These are phyloP conservation scores for Atopsyche davidsoni DNA, from an alignment of 1,140 invertebrate species.

Conservation along the genomic window DNA sequence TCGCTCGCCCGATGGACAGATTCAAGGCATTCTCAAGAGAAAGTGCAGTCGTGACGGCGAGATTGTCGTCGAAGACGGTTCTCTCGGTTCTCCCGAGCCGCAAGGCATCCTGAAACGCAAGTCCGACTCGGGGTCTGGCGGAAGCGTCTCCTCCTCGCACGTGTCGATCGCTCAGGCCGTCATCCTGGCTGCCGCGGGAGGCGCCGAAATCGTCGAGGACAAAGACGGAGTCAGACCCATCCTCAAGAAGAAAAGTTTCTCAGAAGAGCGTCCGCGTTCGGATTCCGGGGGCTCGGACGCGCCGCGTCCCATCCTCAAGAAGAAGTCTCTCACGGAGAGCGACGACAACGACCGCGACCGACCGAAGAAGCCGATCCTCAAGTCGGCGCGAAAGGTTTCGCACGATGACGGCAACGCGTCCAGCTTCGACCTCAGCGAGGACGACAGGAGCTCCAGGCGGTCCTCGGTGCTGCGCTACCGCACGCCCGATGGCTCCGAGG, in stretches of 20 bases:
- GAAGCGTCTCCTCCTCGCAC: slow-evolving; percentile 52
- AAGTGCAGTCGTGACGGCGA: slow-evolving; percentile 48
- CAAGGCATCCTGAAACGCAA: slow-evolving; percentile 72
- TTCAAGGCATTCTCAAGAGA: slow-evolving; percentile 46
- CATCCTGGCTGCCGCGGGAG: slow-evolving; percentile 57
- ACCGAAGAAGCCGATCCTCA: slow-evolving; percentile 72
- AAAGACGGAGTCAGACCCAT: slow-evolving; percentile 69
- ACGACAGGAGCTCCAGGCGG: slow-evolving; percentile 46
- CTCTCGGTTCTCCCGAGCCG: slow-evolving; percentile 56
- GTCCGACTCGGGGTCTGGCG: slow-evolving; percentile 55
- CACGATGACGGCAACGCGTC: slow-evolving; percentile 47
- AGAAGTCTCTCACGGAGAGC: slow-evolving; percentile 72
- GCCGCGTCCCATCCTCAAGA: slow-evolving; percentile 75
- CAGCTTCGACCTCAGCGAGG: slow-evolving; percentile 49
- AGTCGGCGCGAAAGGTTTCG: slow-evolving; percentile 61
- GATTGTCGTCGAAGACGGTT: slow-evolving; percentile 40
- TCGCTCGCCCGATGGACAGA: slow-evolving; percentile 50
- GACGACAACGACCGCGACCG: slow-evolving; percentile 66
- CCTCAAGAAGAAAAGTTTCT: slow-evolving; percentile 70
- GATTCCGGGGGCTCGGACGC: slow-evolving; percentile 44
- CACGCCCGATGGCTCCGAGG: slow-evolving; percentile 47
- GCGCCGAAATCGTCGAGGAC: slow-evolving; percentile 51
- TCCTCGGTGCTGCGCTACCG: slow-evolving; percentile 43
- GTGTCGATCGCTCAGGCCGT: slow-evolving; percentile 66
- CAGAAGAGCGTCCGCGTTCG: slow-evolving; percentile 47